These are phyloP conservation scores for Julus scandinavius DNA, from an alignment of 2,888 invertebrate species.

Conservation along the genomic window DNA sequence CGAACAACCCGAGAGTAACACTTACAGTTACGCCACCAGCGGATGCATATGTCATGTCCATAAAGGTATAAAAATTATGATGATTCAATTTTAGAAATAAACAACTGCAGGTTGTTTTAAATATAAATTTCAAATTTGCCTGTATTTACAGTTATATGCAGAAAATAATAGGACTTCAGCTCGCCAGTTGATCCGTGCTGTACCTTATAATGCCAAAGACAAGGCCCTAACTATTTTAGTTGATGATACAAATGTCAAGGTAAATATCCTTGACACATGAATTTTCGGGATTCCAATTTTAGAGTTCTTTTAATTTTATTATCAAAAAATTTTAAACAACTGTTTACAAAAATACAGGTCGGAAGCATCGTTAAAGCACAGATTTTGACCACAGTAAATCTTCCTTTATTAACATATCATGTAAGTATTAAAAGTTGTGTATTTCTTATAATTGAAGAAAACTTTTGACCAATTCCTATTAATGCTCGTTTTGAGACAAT, in stretches of 20 bases:
- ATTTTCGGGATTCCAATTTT: no score
- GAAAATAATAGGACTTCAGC: not conserved
- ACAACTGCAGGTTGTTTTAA: no score
- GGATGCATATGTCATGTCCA: not conserved
- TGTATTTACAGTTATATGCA: not conserved
- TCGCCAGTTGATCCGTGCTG: not conserved
- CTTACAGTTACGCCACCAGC: not conserved
- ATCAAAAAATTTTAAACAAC: not conserved
- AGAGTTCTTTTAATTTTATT: no score
- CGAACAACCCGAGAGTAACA: not conserved
- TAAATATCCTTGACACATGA: no score
- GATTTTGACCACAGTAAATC: conserved; percentile 37
- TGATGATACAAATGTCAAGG: conserved; percentile 41
- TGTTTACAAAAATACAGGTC: conserved; percentile 41
- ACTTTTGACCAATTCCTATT: no score
- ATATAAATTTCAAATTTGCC: not conserved
- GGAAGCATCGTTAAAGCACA: conserved; percentile 44
- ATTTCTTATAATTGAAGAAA: no score
- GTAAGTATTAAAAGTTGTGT: conserved; percentile 48
- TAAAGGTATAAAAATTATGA: not conserved
- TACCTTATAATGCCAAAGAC: conserved; percentile 33
- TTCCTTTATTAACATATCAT: conserved; percentile 28
- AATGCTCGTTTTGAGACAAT: not conserved
- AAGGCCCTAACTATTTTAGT: conserved; percentile 44
- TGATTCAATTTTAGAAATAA: no score